A percentile compares a stretch with the other conserved stretches of the same genome.
Evolutionary conservation across 2,113 vertebrate species (phyloP).

Genomic region (Tichodroma muraria): DNA sequence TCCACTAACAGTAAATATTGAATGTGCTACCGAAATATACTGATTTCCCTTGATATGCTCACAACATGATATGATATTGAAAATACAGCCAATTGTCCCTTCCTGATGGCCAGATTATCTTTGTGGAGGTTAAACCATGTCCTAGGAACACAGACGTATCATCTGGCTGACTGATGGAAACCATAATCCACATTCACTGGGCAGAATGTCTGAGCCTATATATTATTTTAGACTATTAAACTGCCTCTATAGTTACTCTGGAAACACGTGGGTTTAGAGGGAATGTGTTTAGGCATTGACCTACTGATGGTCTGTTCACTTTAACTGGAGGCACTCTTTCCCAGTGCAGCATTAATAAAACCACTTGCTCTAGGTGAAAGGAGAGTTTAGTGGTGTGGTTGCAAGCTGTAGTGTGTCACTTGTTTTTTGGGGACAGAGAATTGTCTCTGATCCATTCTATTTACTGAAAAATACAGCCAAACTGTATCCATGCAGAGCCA

Average conservation of each 20-base stretch:
- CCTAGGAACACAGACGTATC: not conserved
- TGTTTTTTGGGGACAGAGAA: not conserved
- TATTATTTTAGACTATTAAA: not conserved
- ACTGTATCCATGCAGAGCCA: not conserved
- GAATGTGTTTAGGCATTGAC: not conserved
- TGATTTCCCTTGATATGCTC: not conserved
- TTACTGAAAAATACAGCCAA: not conserved
- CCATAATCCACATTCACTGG: not conserved
- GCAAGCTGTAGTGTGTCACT: not conserved
- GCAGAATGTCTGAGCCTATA: not conserved
- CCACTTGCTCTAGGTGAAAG: not conserved
- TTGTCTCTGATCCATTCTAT: not conserved
- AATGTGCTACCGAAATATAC: not conserved
- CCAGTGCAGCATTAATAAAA: not conserved
- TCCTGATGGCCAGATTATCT: not conserved
- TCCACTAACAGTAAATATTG: not conserved
- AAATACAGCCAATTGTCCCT: not conserved
- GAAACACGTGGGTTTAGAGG: not conserved
- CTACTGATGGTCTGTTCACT: not conserved
- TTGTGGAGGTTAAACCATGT: not conserved
- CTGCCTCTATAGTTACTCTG: not conserved
- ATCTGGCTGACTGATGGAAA: not conserved
- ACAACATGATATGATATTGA: rapidly evolving
- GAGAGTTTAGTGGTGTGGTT: not conserved
- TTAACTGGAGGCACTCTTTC: not conserved